Conservation (phyloP, 1,140 invertebrate species). For the Tenebrio molitor region DNA sequence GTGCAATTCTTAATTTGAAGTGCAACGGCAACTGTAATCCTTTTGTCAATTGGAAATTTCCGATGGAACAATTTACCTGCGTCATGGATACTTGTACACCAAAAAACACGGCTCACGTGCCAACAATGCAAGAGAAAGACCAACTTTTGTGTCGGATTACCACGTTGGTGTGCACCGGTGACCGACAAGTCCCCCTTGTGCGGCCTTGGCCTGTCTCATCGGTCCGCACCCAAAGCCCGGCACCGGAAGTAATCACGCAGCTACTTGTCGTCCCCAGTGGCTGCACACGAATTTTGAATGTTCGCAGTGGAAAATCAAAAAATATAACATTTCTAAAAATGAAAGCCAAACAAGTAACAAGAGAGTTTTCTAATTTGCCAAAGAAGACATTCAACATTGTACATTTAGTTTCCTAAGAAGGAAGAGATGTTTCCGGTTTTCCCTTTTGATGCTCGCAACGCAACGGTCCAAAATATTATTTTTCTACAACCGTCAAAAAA, state of each 20-base stretch:
- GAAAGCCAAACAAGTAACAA: too few species aligned
- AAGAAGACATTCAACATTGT: too few species aligned
- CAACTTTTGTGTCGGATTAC: background rate
- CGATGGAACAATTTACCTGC: background rate
- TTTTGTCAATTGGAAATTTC: background rate
- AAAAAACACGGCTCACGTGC: background rate
- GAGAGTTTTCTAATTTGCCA: too few species aligned
- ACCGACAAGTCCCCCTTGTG: conserved; percentile 2
- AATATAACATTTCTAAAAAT: too few species aligned
- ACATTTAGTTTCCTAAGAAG: too few species aligned
- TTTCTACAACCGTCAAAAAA: too few species aligned
- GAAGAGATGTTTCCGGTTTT: too few species aligned
- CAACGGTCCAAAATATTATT: too few species aligned
- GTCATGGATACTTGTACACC: background rate
- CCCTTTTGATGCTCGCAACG: too few species aligned
- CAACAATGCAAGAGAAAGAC: background rate
- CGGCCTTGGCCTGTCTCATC: conserved; percentile 21
- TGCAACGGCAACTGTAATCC: background rate
- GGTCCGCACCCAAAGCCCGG: conserved; percentile 21
- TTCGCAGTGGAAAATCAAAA: too few species aligned
- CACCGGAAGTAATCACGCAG: conserved; percentile 25
- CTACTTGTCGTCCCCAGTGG: conserved; percentile 30
- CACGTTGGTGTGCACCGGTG: background rate
- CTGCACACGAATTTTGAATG: too few species aligned
- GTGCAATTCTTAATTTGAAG: background rate